These are phyloP conservation scores for Prietella phreatophila DNA, from an alignment of 2,113 vertebrate genomes.

Conservation along the genomic window DNA sequence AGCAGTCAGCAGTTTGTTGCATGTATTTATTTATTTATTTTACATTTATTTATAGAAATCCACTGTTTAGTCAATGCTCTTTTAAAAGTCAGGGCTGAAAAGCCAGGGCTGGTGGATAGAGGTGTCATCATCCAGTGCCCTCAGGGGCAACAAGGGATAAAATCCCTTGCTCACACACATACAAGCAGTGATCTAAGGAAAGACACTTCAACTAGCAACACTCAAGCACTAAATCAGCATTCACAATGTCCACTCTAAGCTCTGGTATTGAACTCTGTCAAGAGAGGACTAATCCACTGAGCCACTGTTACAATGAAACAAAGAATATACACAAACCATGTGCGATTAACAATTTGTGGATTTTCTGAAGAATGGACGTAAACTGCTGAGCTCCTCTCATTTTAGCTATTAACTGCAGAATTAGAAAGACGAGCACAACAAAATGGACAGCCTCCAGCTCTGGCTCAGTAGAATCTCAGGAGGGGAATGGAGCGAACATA, in stretches of 20 bases:
- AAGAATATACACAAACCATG: neutral
- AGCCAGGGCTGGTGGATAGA: neutral
- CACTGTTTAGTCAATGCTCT: neutral
- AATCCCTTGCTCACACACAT: neutral
- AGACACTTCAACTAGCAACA: neutral
- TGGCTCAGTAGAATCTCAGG: slow-evolving; percentile 32
- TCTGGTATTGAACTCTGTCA: neutral
- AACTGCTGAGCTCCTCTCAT: neutral
- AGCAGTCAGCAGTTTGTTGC: slow-evolving; percentile 9
- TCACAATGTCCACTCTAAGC: neutral
- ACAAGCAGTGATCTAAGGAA: neutral
- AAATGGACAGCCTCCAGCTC: slow-evolving; percentile 42
- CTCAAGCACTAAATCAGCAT: neutral
- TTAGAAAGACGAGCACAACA: slow-evolving; percentile 3
- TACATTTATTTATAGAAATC: neutral
- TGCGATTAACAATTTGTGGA: neutral
- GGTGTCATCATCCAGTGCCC: neutral
- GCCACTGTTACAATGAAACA: neutral
- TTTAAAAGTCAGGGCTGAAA: neutral
- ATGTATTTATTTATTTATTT: neutral
- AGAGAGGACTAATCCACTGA: neutral
- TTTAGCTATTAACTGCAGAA: slow-evolving; percentile 24
- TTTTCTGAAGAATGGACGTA: neutral
- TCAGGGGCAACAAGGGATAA: neutral
- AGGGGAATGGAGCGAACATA: slow-evolving; percentile 42